phyloP scores from a whole-genome alignment of 2,113 vertebrate species.

The Murina feae region DNA sequence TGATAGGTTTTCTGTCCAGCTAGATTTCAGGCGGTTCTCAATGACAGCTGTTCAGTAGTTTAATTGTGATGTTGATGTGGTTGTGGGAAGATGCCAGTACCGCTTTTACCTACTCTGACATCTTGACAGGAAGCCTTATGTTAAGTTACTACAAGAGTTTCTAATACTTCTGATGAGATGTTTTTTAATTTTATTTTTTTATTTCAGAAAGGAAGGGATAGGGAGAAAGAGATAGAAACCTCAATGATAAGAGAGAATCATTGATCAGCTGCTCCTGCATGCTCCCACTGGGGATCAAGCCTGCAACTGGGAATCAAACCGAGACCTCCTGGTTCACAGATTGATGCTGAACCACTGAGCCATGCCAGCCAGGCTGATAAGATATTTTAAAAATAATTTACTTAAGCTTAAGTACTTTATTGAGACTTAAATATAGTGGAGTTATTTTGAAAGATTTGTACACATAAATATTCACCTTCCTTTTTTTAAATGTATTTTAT shows the following conservation, averaged over 20 bases:
- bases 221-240: too few species aligned
- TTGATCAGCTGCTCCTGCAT: too few species aligned
- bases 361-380: neutral
- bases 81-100: neutral
- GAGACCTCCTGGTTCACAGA: too few species aligned
- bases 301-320: too few species aligned
- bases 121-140: neutral
- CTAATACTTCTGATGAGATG: neutral
- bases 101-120: neutral
- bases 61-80: neutral
- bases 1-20: neutral
- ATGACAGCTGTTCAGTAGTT: neutral
- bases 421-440: neutral
- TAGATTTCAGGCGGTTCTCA: neutral
- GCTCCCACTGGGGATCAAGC: too few species aligned
- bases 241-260: too few species aligned
- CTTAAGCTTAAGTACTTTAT: neutral
- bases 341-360: too few species aligned
- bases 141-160: neutral
- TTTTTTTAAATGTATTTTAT: too few species aligned
- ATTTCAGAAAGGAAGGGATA: too few species aligned
- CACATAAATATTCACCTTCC: too few species aligned
- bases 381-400: slow-evolving; percentile 1
- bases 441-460: neutral
- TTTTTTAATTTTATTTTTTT: neutral